Conservation (phyloP, 2,113 vertebrate species). For the Platycercus adscitus region DNA sequence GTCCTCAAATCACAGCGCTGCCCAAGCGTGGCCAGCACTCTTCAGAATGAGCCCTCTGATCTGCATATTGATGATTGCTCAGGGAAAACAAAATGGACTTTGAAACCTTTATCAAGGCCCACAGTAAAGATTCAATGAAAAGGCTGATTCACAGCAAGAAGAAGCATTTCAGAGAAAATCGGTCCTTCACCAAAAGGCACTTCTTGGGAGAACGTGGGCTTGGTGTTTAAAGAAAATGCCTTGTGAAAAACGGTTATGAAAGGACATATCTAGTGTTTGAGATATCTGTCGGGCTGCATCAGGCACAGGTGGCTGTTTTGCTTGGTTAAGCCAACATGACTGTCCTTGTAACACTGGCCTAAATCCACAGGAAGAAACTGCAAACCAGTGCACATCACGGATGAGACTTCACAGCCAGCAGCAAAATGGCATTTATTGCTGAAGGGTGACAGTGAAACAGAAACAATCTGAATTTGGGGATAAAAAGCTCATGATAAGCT, state of each 20-base stretch:
- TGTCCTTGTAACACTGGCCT: neutral
- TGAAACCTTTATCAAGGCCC: neutral
- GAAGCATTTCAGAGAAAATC: neutral
- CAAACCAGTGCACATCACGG: neutral
- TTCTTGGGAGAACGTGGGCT: neutral
- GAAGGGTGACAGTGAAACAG: neutral
- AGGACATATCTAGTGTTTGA: neutral
- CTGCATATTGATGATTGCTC: neutral
- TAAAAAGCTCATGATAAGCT: neutral
- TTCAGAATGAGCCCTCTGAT: neutral
- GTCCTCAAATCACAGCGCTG: neutral
- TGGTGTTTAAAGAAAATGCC: neutral
- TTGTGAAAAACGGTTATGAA: neutral
- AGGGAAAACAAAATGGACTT: neutral
- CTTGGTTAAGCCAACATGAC: neutral
- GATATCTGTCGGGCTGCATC: neutral
- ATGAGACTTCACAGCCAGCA: fast-evolving
- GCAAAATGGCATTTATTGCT: neutral
- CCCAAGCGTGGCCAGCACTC: neutral
- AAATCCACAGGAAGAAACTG: neutral
- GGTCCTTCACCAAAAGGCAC: neutral
- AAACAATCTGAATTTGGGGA: neutral
- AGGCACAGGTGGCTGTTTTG: neutral
- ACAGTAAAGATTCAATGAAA: neutral
- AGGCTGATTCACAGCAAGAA: neutral